Evolutionary conservation across 2,888 invertebrate species (phyloP).

Genomic region (Zygaena filipendulae): DNA sequence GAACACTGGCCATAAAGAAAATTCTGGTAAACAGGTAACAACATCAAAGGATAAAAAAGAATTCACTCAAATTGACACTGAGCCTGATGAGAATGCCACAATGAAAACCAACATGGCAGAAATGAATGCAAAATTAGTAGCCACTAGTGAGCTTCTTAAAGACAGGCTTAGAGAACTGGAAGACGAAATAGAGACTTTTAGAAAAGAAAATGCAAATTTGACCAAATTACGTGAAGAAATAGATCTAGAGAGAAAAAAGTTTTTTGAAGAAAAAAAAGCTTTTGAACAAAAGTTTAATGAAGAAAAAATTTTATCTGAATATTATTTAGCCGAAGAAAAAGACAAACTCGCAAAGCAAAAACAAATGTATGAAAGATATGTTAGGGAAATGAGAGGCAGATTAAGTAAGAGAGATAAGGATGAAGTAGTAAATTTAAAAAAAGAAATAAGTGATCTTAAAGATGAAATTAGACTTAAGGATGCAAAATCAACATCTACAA

Average conservation of each 20-base stretch:
- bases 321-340: slow-evolving; percentile 75
- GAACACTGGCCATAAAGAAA: slow-evolving; percentile 12
- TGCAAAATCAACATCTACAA: slow-evolving; percentile 75
- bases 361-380: slow-evolving; percentile 72
- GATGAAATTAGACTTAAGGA: slow-evolving; percentile 79
- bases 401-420: slow-evolving; percentile 76
- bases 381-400: slow-evolving; percentile 75
- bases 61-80: slow-evolving; percentile 29
- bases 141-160: slow-evolving; percentile 70
- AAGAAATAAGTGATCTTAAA: slow-evolving; percentile 72
- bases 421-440: slow-evolving; percentile 72
- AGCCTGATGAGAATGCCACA: slow-evolving; percentile 30
- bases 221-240: slow-evolving; percentile 69
- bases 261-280: slow-evolving; percentile 69
- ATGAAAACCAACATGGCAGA: slow-evolving; percentile 49
- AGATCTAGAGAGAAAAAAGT: slow-evolving; percentile 70
- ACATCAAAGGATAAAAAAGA: slow-evolving; percentile 10
- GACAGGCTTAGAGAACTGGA: slow-evolving; percentile 74
- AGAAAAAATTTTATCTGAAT: slow-evolving; percentile 73
- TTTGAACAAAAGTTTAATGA: slow-evolving; percentile 72
- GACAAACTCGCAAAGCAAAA: slow-evolving; percentile 75
- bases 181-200: slow-evolving; percentile 67
- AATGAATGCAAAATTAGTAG: slow-evolving; percentile 57
- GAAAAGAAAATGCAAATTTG: slow-evolving; percentile 57
- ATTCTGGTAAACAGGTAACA: neutral